Conservation (phyloP, 2,113 vertebrate genomes). For the Petrocephalus microphthalmus region DNA sequence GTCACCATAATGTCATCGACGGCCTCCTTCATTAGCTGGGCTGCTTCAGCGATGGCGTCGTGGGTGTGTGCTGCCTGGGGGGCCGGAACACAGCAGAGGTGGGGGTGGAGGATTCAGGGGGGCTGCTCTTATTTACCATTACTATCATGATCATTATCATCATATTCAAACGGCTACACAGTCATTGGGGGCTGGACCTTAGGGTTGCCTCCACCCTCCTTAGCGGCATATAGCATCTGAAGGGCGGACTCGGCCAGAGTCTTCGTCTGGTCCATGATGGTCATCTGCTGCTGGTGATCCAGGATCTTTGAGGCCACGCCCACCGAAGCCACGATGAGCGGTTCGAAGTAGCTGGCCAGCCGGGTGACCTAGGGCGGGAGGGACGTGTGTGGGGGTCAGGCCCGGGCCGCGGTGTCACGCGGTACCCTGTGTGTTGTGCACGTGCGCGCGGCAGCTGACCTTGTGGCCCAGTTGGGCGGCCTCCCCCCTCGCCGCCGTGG, state of each 20-base stretch:
- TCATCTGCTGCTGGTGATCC: constrained; percentile 97
- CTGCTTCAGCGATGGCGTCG: constrained; percentile 85
- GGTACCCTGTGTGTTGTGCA: neutral
- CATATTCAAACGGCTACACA: neutral
- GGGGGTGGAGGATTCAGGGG: too few relatives aligned
- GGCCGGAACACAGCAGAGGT: neutral
- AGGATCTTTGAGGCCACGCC: constrained; percentile 86
- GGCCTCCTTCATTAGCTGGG: constrained; percentile 94
- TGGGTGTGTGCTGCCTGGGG: constrained; percentile 88
- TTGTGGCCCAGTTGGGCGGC: constrained; percentile 96
- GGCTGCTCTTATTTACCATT: too few relatives aligned
- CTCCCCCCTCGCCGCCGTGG: constrained; percentile 84
- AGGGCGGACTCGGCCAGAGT: constrained; percentile 90
- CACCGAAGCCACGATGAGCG: constrained; percentile 82
- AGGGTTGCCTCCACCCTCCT: constrained; percentile 95
- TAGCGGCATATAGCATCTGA: constrained; percentile 96
- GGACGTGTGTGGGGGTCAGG: neutral
- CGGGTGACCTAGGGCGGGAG: constrained; percentile 75
- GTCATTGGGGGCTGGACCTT: constrained; percentile 65
- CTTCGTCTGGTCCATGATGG: constrained; percentile 92
- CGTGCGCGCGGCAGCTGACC: constrained; percentile 51
- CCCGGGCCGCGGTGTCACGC: neutral
- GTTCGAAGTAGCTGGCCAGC: constrained; percentile 92
- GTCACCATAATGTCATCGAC: constrained; percentile 98
- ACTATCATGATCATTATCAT: neutral